phyloP scores from a whole-genome alignment of 1,140 invertebrate genomes.

The Schlechtendalia chinensis region DNA sequence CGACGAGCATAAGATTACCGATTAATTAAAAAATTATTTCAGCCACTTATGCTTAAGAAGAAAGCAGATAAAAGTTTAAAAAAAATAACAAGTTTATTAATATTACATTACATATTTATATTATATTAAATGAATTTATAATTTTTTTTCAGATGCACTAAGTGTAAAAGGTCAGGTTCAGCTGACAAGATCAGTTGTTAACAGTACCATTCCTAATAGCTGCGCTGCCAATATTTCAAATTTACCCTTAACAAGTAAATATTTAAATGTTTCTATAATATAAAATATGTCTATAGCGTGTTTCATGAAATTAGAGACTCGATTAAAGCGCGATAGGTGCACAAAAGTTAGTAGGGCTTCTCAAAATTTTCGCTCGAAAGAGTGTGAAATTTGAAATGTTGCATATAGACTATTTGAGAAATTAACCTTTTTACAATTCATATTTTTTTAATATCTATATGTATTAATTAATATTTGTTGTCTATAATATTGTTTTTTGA shows the following conservation, averaged over 20 bases:
- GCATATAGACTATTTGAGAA: no score
- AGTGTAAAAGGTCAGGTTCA: slow-evolving; percentile 68
- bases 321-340: no score
- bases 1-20: slow-evolving; percentile 17
- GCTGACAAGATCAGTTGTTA: slow-evolving; percentile 53
- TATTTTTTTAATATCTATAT: no score
- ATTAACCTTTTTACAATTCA: no score
- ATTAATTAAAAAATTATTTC: slow-evolving; percentile 16
- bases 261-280: not conserved
- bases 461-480: no score
- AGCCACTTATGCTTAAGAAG: slow-evolving; percentile 7
- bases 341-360: no score
- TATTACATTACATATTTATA: not conserved
- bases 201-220: not conserved
- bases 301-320: no score
- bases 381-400: no score
- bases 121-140: slow-evolving; percentile 3
- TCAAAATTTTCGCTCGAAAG: no score
- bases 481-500: no score
- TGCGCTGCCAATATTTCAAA: not conserved
- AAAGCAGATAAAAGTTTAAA: not conserved
- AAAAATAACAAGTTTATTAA: not conserved
- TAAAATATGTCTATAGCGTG: not conserved
- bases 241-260: not conserved
- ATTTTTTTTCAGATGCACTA: not conserved